These are phyloP conservation scores for Eupeodes corollae DNA, from an alignment of 1,140 invertebrate genomes.

Conservation along the genomic window DNA sequence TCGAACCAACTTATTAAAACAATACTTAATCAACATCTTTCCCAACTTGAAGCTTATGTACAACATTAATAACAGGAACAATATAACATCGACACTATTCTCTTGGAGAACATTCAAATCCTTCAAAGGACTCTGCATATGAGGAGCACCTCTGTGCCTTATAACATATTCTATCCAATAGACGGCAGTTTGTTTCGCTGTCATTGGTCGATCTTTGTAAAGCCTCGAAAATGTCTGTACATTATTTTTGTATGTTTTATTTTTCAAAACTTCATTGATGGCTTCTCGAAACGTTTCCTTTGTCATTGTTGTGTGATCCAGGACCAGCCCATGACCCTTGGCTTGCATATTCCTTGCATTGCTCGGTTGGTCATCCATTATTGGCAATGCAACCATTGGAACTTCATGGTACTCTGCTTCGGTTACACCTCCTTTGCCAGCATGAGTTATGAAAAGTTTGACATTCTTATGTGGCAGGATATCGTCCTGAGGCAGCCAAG, in stretches of 20 bases:
- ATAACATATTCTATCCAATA: constrained; percentile 56
- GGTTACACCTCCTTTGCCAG: constrained; percentile 50
- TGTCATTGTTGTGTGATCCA: constrained; percentile 17
- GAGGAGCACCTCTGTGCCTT: constrained; percentile 47
- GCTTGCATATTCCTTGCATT: constrained; percentile 38
- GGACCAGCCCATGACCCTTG: constrained; percentile 31
- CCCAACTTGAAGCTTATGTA: no score
- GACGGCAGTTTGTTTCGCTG: constrained; percentile 45
- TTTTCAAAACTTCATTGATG: constrained; percentile 8
- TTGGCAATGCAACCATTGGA: constrained; percentile 54
- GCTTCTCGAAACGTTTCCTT: constrained; percentile 4
- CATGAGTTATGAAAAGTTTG: constrained; percentile 54
- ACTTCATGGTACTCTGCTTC: constrained; percentile 54
- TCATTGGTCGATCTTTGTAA: constrained; percentile 43
- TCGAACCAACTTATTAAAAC: no score
- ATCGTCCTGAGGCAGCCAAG: constrained; percentile 57
- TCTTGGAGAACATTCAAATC: constrained; percentile 31
- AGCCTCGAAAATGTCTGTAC: constrained; percentile 2
- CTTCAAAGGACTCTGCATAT: constrained; percentile 45
- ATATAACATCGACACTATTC: constrained; percentile 11
- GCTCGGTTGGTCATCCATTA: constrained; percentile 46
- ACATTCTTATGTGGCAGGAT: constrained; percentile 50
- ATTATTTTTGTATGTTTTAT: constrained; percentile 4
- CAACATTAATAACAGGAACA: no score
- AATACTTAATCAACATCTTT: no score